Evolutionary conservation across 2,888 invertebrate species (phyloP), one percentile per base, ranked within the genome.

Genomic region (Leptinotarsa haldemani): DNA sequence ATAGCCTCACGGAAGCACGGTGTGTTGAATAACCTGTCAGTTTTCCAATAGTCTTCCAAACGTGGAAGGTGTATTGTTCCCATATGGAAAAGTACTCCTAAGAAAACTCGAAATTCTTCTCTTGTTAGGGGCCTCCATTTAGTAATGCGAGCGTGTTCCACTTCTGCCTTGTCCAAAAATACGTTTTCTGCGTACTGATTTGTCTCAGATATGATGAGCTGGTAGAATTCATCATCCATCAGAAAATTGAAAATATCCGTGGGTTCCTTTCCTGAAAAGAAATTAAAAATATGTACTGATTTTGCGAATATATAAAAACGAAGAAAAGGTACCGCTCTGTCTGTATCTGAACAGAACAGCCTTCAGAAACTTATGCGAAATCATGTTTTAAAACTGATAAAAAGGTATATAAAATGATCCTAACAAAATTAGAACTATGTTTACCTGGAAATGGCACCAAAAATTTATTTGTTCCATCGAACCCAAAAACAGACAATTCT

Each of bases 1-100:
- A 79, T 76, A 40, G 65, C 58, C 53, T 66, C 50, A 18, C 20
- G 46, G 71, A 79, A 76, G 46, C 13, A 56, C 18, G 69, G 48
- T 69, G 70, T 52, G 47, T 67, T 71, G 67, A 75, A 79, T 61
- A 78, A 65, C 16, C 65, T 25, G 52, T 74, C 53, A 48, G 63
- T 79, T 73, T 76, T 78, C 72, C 77, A 75, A 63, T 78, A 77
- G 67, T 76, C 76, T 20, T 74, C 70, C 13, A 70, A 46, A 18
- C 70, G 52, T 30, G 30, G 47, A 5, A 74, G 18, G n/a, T 15
- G 22, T 22, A 77, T 69, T 20, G 74, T 70, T n/a, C 74, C 74
- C 65, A 72, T 76, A 68, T 76, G 77, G 20, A 74, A 69, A n/a
- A 74, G 30, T 66, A 67, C 40, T 30, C 67, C 71, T 25, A 61